Conservation (phyloP, 2,797 vertebrate species). For the Sebastes wilsoni region DNA sequence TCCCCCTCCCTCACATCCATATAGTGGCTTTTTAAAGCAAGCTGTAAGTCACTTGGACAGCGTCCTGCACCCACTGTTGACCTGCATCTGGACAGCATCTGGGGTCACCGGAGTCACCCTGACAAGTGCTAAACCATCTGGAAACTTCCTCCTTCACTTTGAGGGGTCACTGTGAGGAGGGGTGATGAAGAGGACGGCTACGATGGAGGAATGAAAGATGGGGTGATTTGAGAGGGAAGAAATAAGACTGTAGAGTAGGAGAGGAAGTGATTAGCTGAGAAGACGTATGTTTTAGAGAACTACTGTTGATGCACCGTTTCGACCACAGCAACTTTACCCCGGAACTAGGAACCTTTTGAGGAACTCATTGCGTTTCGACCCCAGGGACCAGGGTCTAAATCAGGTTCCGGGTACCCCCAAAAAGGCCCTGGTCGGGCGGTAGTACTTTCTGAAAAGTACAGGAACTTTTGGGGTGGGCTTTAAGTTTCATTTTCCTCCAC, state of each 20-base stretch:
- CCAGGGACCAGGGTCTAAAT: too few species aligned
- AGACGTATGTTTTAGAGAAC: neutral
- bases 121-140: slow-evolving; percentile 84
- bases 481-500: too few species aligned
- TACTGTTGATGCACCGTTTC: neutral
- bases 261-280: slow-evolving; percentile 6
- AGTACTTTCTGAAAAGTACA: too few species aligned
- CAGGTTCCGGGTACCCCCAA: accelerated
- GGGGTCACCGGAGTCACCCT: slow-evolving; percentile 71
- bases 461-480: too few species aligned
- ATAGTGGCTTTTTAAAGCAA: slow-evolving; percentile 67
- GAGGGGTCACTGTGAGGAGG: slow-evolving; percentile 42
- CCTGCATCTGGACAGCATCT: slow-evolving; percentile 87
- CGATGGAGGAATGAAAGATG: slow-evolving; percentile 11
- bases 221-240: neutral
- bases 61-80: slow-evolving; percentile 67
- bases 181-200: slow-evolving; percentile 11
- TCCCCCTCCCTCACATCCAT: slow-evolving; percentile 46
- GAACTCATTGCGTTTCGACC: too few species aligned
- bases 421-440: too few species aligned
- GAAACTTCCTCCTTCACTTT: slow-evolving; percentile 64
- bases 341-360: too few species aligned
- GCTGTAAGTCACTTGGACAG: slow-evolving; percentile 81
- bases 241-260: neutral
- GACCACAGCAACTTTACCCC: accelerated